phyloP scores from a whole-genome alignment of 2,797 vertebrate genomes.

The Podargus strigoides region DNA sequence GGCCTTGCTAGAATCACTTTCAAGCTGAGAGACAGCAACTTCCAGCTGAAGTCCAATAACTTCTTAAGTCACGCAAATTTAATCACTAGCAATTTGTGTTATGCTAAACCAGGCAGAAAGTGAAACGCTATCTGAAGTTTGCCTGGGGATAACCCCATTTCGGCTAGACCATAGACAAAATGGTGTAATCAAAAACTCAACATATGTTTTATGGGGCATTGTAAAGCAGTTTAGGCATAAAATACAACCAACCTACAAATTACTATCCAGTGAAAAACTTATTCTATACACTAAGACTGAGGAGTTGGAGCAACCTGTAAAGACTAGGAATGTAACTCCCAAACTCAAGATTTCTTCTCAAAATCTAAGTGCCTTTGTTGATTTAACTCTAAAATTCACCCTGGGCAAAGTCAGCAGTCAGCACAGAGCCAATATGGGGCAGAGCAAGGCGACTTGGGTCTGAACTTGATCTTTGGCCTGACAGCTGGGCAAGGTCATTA shows the following conservation, averaged over 20 bases:
- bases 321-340: not conserved
- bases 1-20: constrained; percentile 45
- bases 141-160: constrained; percentile 49
- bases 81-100: constrained; percentile 53
- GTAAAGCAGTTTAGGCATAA: constrained; percentile 41
- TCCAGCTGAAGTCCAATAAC: constrained; percentile 57
- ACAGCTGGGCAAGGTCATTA: not conserved
- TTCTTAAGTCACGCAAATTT: constrained; percentile 56
- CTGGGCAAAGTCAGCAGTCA: not conserved
- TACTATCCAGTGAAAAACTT: constrained; percentile 4
- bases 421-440: not conserved
- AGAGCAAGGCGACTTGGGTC: not conserved
- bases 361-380: not conserved
- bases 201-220: constrained; percentile 25
- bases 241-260: constrained; percentile 42
- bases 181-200: constrained; percentile 53
- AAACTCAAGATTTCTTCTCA: not conserved
- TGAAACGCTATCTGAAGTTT: constrained; percentile 45
- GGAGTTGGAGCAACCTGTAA: not conserved
- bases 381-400: not conserved
- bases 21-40: constrained; percentile 50
- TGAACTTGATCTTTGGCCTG: not conserved
- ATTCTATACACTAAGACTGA: not conserved
- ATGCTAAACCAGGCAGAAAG: constrained; percentile 59
- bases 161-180: constrained; percentile 20